Conservation (phyloP, 1,140 invertebrate genomes). For the Telenomus remus region DNA sequence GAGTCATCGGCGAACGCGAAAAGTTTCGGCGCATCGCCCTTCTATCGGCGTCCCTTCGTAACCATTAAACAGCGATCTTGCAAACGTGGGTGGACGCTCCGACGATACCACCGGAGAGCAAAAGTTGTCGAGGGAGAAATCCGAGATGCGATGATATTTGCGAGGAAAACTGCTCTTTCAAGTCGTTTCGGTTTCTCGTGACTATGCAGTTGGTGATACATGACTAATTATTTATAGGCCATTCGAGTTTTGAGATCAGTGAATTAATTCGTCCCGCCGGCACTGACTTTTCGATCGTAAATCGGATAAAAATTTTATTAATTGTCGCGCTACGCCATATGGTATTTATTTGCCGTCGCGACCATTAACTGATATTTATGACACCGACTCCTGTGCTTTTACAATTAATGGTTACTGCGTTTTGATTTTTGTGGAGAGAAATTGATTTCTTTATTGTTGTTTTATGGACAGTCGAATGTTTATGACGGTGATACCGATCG, state of each 20-base stretch:
- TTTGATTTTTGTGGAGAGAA: conserved; percentile 18
- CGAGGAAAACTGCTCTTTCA: conserved; percentile 45
- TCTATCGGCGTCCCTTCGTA: conserved; percentile 41
- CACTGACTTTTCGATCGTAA: conserved; percentile 11
- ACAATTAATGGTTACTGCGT: conserved; percentile 14
- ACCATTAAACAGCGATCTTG: conserved; percentile 55
- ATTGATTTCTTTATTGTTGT: conserved; percentile 33
- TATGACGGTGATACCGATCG: conserved; percentile 13
- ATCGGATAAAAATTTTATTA: conserved; percentile 35
- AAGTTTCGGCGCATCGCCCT: conserved; percentile 52
- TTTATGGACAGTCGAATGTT: conserved; percentile 11
- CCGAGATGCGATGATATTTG: conserved; percentile 36
- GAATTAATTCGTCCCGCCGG: conserved; percentile 14
- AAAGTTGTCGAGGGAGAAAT: conserved; percentile 47
- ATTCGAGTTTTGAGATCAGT: not conserved
- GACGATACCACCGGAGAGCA: conserved; percentile 41
- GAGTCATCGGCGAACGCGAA: conserved; percentile 50
- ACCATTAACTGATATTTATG: conserved; percentile 34
- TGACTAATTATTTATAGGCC: conserved; percentile 43
- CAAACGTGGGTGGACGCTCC: conserved; percentile 45
- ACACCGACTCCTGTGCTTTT: conserved; percentile 13
- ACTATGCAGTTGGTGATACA: conserved; percentile 10
- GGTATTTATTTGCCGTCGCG: conserved; percentile 15
- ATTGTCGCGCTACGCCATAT: conserved; percentile 20
- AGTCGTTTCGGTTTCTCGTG: conserved; percentile 24